These are phyloP conservation scores for Eulemur coronatus DNA, from an alignment of 2,797 vertebrate genomes.

Conservation along the genomic window DNA sequence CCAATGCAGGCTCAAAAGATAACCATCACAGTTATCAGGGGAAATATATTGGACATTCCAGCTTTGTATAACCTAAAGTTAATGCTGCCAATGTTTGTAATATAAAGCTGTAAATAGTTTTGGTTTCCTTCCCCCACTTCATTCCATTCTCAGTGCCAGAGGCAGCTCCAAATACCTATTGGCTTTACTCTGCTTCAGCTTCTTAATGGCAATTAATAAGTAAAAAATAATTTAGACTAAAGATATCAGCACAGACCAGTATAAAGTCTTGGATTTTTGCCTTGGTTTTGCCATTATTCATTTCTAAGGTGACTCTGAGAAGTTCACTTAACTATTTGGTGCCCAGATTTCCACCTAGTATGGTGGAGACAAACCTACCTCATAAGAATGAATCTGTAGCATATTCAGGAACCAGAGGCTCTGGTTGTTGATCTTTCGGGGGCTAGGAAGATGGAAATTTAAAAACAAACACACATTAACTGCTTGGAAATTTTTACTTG, in stretches of 20 bases:
- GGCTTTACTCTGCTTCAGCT: background rate
- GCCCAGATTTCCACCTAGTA: constrained; percentile 25
- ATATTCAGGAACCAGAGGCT: background rate
- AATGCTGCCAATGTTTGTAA: constrained; percentile 15
- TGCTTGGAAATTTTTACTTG: constrained; percentile 12
- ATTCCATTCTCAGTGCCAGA: constrained; percentile 9
- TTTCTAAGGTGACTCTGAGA: constrained; percentile 36
- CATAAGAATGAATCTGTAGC: constrained; percentile 13
- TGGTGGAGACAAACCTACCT: constrained; percentile 43
- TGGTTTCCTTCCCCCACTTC: background rate
- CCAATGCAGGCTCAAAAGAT: background rate
- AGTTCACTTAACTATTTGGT: constrained; percentile 33
- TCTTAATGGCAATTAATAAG: constrained; percentile 1
- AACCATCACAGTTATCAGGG: background rate
- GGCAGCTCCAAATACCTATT: background rate
- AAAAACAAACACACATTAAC: constrained; percentile 2
- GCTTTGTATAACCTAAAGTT: background rate
- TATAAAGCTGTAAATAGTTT: background rate
- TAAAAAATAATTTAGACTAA: background rate
- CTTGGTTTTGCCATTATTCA: constrained; percentile 42
- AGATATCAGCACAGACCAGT: background rate
- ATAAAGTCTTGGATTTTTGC: constrained; percentile 33
- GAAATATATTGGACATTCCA: background rate
- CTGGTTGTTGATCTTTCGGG: background rate
- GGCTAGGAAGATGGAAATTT: background rate